Evolutionary conservation across 1,140 invertebrate genomes (phyloP).

Genomic region (Lerema accius): DNA sequence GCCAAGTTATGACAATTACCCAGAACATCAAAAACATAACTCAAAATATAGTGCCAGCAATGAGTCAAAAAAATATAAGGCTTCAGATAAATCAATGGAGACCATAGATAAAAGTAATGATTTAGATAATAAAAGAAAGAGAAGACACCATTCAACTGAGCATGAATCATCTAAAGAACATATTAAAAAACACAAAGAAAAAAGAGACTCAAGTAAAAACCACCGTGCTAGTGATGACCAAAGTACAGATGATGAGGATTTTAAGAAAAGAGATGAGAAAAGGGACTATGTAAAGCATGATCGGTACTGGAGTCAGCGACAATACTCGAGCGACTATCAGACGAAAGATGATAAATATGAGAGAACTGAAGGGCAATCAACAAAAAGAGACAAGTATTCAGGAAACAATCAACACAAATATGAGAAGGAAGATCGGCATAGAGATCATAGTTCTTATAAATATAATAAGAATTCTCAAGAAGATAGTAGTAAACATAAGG

Average conservation of each 20-base stretch:
- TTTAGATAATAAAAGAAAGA: slow-evolving; percentile 27
- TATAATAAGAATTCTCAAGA: not conserved
- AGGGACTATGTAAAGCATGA: not conserved
- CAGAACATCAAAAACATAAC: slow-evolving; percentile 22
- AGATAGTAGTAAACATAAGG: not conserved
- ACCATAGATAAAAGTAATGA: slow-evolving; percentile 20
- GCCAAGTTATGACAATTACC: slow-evolving; percentile 26
- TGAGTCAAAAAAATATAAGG: slow-evolving; percentile 22
- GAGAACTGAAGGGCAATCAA: not conserved
- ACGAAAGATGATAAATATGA: not conserved
- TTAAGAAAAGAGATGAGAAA: not conserved
- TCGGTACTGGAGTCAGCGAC: not conserved
- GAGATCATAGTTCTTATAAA: not conserved
- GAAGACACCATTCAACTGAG: slow-evolving; percentile 24
- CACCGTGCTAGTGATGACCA: slow-evolving; percentile 1
- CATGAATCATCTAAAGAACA: slow-evolving; percentile 22
- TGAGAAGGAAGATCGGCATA: not conserved
- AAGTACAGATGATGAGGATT: not conserved
- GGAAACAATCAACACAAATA: not conserved
- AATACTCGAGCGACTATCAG: not conserved
- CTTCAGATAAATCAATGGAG: slow-evolving; percentile 31
- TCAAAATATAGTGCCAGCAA: slow-evolving; percentile 1
- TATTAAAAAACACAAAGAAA: slow-evolving; percentile 13
- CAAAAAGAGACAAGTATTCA: slow-evolving; percentile 1
- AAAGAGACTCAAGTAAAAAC: slow-evolving; percentile 22